Evolutionary conservation across 2,113 vertebrate species (phyloP).

Genomic region (Lampris incognitus): DNA sequence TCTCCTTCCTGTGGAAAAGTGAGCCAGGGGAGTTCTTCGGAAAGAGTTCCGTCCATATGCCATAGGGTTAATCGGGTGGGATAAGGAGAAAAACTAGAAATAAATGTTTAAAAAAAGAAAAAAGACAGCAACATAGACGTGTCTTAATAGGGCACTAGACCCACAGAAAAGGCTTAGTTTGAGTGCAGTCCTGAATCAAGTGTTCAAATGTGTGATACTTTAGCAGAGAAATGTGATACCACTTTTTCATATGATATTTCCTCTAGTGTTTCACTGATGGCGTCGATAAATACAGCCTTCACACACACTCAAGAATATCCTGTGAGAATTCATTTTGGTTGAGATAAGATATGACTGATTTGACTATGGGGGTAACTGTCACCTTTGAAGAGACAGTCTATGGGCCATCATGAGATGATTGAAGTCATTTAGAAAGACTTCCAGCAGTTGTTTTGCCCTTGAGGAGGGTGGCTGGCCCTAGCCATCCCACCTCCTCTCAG

Average conservation of each 20-base stretch:
- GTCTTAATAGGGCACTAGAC: not conserved
- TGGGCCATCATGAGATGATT: slow-evolving; percentile 65
- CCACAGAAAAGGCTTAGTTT: slow-evolving; percentile 20
- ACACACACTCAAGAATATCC: too few species aligned
- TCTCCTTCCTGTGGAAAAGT: too few species aligned
- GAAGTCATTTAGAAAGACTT: slow-evolving; percentile 67
- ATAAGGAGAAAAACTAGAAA: too few species aligned
- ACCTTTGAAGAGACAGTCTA: slow-evolving; percentile 60
- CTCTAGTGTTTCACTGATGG: slow-evolving; percentile 38
- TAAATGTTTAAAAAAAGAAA: slow-evolving; percentile 33
- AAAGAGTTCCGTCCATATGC: too few species aligned
- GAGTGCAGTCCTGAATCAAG: not conserved
- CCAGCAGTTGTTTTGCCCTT: too few species aligned
- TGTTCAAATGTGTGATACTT: too few species aligned
- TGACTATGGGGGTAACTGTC: slow-evolving; percentile 53
- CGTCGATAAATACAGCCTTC: slow-evolving; percentile 23
- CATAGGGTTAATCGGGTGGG: too few species aligned
- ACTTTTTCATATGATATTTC: slow-evolving; percentile 35
- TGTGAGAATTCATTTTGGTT: slow-evolving; percentile 14
- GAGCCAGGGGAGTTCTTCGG: too few species aligned
- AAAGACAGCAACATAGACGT: slow-evolving; percentile 16
- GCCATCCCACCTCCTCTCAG: too few species aligned
- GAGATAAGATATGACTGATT: slow-evolving; percentile 30
- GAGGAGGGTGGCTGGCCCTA: too few species aligned
- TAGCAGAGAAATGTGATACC: slow-evolving; percentile 26